Evolutionary conservation across 2,888 invertebrate species (phyloP).

Genomic region (Lasioglossum vierecki): DNA sequence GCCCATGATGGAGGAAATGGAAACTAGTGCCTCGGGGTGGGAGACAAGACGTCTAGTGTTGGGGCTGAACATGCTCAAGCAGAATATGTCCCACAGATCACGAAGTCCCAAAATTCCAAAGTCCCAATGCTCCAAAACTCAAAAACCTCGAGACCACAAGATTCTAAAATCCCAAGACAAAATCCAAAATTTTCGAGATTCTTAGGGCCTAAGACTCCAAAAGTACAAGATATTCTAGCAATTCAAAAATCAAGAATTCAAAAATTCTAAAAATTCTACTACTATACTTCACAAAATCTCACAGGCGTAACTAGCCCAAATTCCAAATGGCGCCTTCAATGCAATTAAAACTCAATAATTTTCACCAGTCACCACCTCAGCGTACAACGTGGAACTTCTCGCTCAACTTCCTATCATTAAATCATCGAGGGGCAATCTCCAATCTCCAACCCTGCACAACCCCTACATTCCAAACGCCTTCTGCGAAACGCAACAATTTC

Average conservation of each 20-base stretch:
- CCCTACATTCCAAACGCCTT: background rate
- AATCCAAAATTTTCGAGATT: too few relatives aligned
- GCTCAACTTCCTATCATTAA: background rate
- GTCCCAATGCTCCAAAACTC: background rate
- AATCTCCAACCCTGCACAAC: background rate
- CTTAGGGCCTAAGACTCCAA: background rate
- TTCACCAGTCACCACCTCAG: background rate
- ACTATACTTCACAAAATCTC: background rate
- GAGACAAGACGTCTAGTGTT: background rate
- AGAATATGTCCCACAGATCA: background rate
- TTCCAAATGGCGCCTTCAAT: background rate
- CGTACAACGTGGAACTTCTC: background rate
- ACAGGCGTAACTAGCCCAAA: background rate
- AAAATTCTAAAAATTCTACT: background rate
- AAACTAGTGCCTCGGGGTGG: background rate
- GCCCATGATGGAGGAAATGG: constrained; percentile 9
- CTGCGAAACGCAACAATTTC: background rate
- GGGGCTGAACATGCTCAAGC: background rate
- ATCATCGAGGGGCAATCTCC: background rate
- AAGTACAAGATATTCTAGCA: background rate
- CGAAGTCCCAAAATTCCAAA: background rate
- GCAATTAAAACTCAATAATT: background rate
- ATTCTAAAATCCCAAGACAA: too few relatives aligned
- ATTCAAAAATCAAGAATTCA: background rate
- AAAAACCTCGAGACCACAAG: background rate